phyloP scores from a whole-genome alignment of 2,113 vertebrate genomes.

The Toxotes jaculatrix region DNA sequence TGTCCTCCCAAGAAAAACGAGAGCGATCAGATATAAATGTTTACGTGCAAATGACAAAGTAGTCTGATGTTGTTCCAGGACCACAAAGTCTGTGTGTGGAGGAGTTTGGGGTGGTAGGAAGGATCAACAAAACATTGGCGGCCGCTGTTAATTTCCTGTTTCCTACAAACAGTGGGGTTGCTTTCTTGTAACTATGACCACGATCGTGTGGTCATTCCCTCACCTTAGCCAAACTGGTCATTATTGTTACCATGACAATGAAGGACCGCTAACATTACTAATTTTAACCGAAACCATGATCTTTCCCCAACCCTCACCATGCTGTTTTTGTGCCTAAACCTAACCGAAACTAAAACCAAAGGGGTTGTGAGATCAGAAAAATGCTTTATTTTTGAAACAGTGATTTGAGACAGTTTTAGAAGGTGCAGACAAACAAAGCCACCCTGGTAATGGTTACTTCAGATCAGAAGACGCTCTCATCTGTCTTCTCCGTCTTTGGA shows the following conservation, averaged over 20 bases:
- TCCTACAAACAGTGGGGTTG: background rate
- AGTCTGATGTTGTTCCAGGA: background rate
- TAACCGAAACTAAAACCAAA: background rate
- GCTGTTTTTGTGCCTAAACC: background rate
- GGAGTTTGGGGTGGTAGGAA: background rate
- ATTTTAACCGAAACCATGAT: background rate
- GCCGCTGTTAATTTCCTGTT: background rate
- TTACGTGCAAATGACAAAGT: background rate
- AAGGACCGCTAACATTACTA: background rate
- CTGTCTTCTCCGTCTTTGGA: background rate
- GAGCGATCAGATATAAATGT: background rate
- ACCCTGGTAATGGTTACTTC: background rate
- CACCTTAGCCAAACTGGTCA: background rate
- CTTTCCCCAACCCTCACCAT: background rate
- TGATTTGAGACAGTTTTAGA: background rate
- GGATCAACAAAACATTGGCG: background rate
- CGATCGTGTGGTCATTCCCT: background rate
- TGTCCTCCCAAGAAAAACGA: background rate
- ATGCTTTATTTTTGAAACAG: background rate
- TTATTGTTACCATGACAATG: background rate
- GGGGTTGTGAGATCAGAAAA: slow-evolving; percentile 1
- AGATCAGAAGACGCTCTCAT: background rate
- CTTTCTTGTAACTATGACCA: background rate
- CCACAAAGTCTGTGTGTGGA: background rate
- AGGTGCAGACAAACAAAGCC: background rate